phyloP scores from a whole-genome alignment of 1,140 invertebrate species.

The Grapholita molesta region DNA sequence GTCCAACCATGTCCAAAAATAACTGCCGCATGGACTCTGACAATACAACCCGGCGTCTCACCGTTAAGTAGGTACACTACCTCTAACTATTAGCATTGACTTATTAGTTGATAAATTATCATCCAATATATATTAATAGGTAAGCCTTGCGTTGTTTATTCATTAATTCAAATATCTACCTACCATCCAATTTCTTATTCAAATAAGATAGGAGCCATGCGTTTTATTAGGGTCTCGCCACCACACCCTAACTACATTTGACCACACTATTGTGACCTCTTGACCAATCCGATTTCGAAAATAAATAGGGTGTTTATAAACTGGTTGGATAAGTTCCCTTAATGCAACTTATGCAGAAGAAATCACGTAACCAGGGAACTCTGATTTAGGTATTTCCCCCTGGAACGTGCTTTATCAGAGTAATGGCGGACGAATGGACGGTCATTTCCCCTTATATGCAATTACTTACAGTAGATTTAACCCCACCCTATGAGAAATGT shows the following conservation, averaged over 20 bases:
- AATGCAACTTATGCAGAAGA: slow-evolving; percentile 22
- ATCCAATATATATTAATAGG: too few species aligned
- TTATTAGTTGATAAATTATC: too few species aligned
- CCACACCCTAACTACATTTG: slow-evolving; percentile 25
- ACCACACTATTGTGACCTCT: slow-evolving; percentile 20
- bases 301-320: background rate
- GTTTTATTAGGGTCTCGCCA: slow-evolving; percentile 29
- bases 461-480: slow-evolving; percentile 14
- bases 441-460: slow-evolving; percentile 7
- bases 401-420: background rate
- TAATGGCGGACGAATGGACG: slow-evolving; percentile 8
- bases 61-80: too few species aligned
- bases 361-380: slow-evolving; percentile 19
- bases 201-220: slow-evolving; percentile 35
- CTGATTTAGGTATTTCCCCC: background rate
- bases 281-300: slow-evolving; percentile 20
- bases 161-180: slow-evolving; percentile 9
- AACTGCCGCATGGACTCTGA: background rate
- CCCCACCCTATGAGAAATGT: background rate
- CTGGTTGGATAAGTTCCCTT: slow-evolving; percentile 4
- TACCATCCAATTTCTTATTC: slow-evolving; percentile 41
- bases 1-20: background rate
- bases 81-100: too few species aligned
- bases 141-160: background rate
- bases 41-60: background rate